Evolutionary conservation across 2,888 invertebrate species (phyloP), one percentile per base, ranked within the genome.

Genomic region (Ceraclea dissimilis): DNA sequence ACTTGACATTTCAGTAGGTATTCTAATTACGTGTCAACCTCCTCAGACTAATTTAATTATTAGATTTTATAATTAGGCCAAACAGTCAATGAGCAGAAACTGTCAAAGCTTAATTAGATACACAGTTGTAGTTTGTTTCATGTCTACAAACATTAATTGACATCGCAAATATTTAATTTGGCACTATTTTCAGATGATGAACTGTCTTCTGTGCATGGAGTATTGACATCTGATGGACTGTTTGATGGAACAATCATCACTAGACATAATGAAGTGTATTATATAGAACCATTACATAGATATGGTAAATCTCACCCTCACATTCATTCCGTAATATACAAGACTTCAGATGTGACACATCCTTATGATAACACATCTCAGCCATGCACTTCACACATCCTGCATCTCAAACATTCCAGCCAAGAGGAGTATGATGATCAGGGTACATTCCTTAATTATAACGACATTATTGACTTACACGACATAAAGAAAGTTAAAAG

Each of bases 161-260:
- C n/a, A n/a, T n/a, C n/a, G n/a, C n/a, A n/a, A n/a, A n/a, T n/a
- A n/a, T n/a, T n/a, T n/a, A n/a, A n/a, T n/a, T n/a, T n/a, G n/a
- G n/a, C n/a, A n/a, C n/a, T n/a, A n/a, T n/a, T 80, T 81, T 34
- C 80, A 92, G 92, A 86, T 76, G 92, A 93, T 66, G 89, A 91
- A 62, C 79, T 79, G 50, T 87, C 93, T 13, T 75, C 82, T 63
- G 90, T 93, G 53, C 87, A 90, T 68, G 95, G 94, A 43, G 78
- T 94, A 66, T 82, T 95, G 65, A 93, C 93, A 59, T 80, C 82
- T 57, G 88, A 92, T 59, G 94, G 94, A 56, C 79, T 92, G 57
- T 90, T 95, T 72, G 94, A 95, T 69, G 95, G 94, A 53, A 88
- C 88, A 54, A 86, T 95, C 67, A 81, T 83, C 71, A 88, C 90